Conservation (phyloP, 2,113 vertebrate species). For the Spea multiplicata region DNA sequence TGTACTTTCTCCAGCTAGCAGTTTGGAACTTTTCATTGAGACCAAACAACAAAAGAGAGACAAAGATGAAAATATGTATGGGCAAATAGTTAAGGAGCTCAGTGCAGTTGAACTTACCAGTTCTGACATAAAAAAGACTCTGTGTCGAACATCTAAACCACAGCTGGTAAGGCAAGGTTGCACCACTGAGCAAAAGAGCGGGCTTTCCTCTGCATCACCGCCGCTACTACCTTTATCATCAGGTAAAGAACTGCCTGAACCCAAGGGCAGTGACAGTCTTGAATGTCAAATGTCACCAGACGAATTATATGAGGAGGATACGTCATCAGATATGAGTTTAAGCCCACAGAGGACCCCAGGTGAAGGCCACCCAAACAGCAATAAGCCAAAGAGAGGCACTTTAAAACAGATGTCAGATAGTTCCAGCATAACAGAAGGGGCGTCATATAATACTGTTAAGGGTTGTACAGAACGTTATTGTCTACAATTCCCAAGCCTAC, state of each 20-base stretch:
- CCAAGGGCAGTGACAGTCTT: conserved; percentile 78
- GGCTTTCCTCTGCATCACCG: conserved; percentile 59
- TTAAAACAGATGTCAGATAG: conserved; percentile 76
- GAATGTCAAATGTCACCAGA: conserved; percentile 83
- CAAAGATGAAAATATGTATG: conserved; percentile 97
- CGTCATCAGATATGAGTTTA: conserved; percentile 72
- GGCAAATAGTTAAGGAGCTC: conserved; percentile 92
- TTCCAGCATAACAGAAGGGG: conserved; percentile 64
- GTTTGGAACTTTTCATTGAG: conserved; percentile 90
- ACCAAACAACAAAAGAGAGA: conserved; percentile 95
- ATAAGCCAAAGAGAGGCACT: conserved; percentile 77
- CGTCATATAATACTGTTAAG: conserved; percentile 74
- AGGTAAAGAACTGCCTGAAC: conserved; percentile 70
- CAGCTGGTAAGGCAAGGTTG: conserved; percentile 75
- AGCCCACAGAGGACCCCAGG: conserved; percentile 74
- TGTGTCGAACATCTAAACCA: conserved; percentile 67
- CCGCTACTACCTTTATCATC: conserved; percentile 67
- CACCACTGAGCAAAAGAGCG: conserved; percentile 80
- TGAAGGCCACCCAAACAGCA: conserved; percentile 64
- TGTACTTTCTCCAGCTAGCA: conserved; percentile 95
- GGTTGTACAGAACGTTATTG: conserved; percentile 82
- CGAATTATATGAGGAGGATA: conserved; percentile 84
- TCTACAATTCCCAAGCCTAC: conserved; percentile 89
- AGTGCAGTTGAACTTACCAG: conserved; percentile 92
- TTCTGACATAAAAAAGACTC: conserved; percentile 75